Evolutionary conservation across 2,113 vertebrate genomes (phyloP), one percentile per base, ranked within the genome.

Genomic region (Pitta sordida): DNA sequence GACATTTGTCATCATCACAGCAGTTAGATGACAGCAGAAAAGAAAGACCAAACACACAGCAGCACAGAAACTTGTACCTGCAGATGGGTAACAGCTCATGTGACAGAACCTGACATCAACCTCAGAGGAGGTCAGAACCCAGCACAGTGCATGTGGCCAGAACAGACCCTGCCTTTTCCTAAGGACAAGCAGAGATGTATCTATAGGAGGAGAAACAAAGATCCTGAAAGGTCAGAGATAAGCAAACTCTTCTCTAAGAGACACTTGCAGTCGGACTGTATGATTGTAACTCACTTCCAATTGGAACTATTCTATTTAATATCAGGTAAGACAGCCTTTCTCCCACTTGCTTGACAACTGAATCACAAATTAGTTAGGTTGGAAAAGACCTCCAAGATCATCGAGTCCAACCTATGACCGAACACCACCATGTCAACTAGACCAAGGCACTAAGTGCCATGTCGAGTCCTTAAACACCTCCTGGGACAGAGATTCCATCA

Each of bases 81-180:
- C 18, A 41, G 59, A 69, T 18, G 41, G 23, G 41, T 16, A 88
- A 44, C 16, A 59, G 5, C 43, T 85, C 36, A 46, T 7, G 16
- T 63, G 62, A 90, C 90, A 68, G n/a, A 88, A 93, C 20, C 26
- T 34, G 23, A 88, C 44, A 69, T 49, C 27, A 83, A 17, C 22
- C n/a, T 64, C 58, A 60, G 30, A 36, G 86, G 27, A 86, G 65
- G 36, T n/a, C 53, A 80, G 71, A 91, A 32, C 13, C 37, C 49
- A 90, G 51, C 24, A 69, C 1, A 2, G 39, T 29, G n/a, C 36
- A 15, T 0, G 0, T 10, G 37, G 53, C 60, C 55, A 74, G 63
- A 92, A 76, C 22, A 88, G 41, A 80, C 13, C 3, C 63, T 29
- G 13, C 30, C 44, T 68, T 62, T 43, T 80, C 49, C n/a, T 9